Evolutionary conservation across 1,140 invertebrate genomes (phyloP), one percentile per base, ranked within the genome.

Genomic region (Nilaparvata lugens): DNA sequence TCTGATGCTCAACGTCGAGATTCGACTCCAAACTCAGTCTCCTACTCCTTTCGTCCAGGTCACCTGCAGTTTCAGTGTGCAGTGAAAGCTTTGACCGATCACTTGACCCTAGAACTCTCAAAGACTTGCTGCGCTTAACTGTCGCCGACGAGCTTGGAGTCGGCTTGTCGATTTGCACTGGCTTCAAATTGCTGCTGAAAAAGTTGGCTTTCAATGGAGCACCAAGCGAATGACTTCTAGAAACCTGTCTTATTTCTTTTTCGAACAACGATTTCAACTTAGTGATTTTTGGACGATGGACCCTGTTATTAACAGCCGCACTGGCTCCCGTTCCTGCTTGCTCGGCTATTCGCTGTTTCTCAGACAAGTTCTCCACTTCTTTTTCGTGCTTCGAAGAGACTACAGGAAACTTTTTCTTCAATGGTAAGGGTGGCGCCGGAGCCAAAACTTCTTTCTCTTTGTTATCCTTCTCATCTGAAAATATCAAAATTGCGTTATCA

Each of bases 201-300:
- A 48, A 18, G 21, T 55, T 57, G 19, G 56, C 23, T 64, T 61
- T 52, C 52, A 63, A 43, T 19, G 58, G 57, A 48, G 65, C 62
- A 4, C 66, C 64, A 4, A 67, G 51, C 0, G 67, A 69, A 40
- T 67, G 63, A 62, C 66, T 65, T 43, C 64, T 59, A 28, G 65
- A 43, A 0, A 66, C 63, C 43, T 61, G 48, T 11, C 48, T 35
- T 38, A 63, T 61, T 59, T 68, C 60, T 28, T 60, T 59, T 65
- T 79, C 77, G 71, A 78, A 79, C n/a, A 78, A 64, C 16, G 76
- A 72, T 64, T 73, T 75, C 16, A 78, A 65, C 61, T 75, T 75
- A 0, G 73, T 69, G 60, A 78, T 77, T 58, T 76, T 76, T 11
- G 76, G 74, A 58, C 73, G 70, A 1, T 74, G 63, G 23, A 73